Base-by-base conservation (phyloP, 2,888 invertebrate species). In the Linnaemya vulpina region DNA sequence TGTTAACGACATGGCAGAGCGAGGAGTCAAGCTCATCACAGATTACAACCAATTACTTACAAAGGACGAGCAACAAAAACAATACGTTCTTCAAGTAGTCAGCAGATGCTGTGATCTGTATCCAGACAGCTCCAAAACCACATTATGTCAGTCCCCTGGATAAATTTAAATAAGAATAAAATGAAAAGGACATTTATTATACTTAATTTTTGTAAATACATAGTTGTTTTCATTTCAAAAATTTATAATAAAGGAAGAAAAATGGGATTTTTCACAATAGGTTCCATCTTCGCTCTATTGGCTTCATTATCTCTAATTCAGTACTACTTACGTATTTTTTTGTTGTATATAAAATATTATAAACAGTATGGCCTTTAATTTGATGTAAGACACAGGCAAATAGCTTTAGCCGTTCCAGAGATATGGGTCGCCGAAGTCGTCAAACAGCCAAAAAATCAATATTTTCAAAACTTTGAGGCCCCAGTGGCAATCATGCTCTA, bases 61-160 rank as follows among this genome's bases (percentile, higher is more conserved):
- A 70, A 60, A 82, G 65, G 70, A 63, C 65, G 62, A 83, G 51
- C 55, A 83, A 58, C 80, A 86, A 65, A 77, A 80, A 65, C 70
- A 78, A 73, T 76, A 63, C 35, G 78, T 86, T 40, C 76, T 82
- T n/a, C 67, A 74, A 68, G 74, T 78, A 60, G 83, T 77, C 55
- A 76, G 40, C 77, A 58, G 65, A 65, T 73, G 77, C 74, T 68
- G 71, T 78, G 73, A 86, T 55, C 38, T 76, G 67, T 80, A 68
- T 62, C 67, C 76, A 79, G 79, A 79, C 51, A 82, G 76, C 75
- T 77, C 55, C 74, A 74, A 22, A 22, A 53, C 20, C 53, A 53
- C 20, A 53, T 53, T 53, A 53, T 55, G 55, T 25, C 51, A 20
- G 55, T 25, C 55, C 5, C 55, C 20, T 51, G 7, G 17, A 49